phyloP scores from a whole-genome alignment of 2,888 invertebrate species.

The Leucophora obtusa region DNA sequence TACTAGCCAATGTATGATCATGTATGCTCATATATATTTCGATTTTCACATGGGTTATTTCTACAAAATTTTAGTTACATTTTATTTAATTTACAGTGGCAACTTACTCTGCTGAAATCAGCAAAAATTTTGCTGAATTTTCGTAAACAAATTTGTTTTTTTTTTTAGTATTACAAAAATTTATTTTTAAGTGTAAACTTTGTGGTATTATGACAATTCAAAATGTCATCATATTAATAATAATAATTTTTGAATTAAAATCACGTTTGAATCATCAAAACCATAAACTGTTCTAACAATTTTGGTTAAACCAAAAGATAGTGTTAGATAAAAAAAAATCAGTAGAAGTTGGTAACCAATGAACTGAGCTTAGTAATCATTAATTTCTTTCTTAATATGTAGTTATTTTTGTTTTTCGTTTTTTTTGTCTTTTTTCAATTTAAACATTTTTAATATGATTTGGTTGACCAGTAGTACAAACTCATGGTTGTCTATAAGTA shows the following conservation, averaged over 20 bases:
- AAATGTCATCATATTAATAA: constrained; percentile 6
- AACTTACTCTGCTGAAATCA: too few species aligned
- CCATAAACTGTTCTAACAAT: not conserved
- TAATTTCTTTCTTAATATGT: constrained; percentile 7
- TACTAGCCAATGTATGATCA: too few species aligned
- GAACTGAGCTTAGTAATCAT: not conserved
- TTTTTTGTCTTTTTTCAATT: too few species aligned
- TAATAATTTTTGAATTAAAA: constrained; percentile 6
- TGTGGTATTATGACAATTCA: constrained; percentile 17
- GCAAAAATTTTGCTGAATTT: too few species aligned
- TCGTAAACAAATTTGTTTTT: too few species aligned
- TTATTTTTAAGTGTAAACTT: not conserved
- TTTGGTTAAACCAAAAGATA: not conserved
- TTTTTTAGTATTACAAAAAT: too few species aligned
- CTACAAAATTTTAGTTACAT: too few species aligned
- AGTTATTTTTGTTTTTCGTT: not conserved
- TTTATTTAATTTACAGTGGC: too few species aligned
- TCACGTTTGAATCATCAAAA: constrained; percentile 6
- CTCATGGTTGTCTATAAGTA: constrained; percentile 12
- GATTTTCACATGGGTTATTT: too few species aligned
- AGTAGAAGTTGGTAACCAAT: not conserved
- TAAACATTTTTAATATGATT: too few species aligned
- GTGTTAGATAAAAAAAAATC: constrained; percentile 4
- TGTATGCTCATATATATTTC: too few species aligned
- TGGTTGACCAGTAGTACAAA: not conserved